Evolutionary conservation across 2,888 invertebrate species (phyloP), one percentile per base, ranked within the genome.

Genomic region (Morpho deidamia): DNA sequence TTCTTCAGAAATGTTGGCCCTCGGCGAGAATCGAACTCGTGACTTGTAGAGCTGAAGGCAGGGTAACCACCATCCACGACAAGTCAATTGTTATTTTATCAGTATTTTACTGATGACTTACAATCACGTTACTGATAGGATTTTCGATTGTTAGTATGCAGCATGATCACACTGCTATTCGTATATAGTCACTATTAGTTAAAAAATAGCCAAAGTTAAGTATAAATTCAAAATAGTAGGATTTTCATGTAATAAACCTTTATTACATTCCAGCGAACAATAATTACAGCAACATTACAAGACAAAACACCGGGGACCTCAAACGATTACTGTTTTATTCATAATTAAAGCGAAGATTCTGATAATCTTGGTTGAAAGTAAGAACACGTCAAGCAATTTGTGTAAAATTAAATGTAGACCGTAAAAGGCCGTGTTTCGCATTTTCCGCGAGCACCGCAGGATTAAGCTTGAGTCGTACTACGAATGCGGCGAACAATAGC

Each of bases 341-440:
- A 56, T 62, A 65, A 67, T 68, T 65, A 66, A 54, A 59, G 49
- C 10, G 47, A 46, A 53, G 56, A 60, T 59, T 62, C 52, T 55
- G 49, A 61, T 62, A 63, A 66, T 63, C 63, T 64, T 60, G 53
- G 56, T 55, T 51, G 37, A 46, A 44, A 52, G 55, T 58, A 62
- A 60, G 58, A 61, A 63, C 62, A 62, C 64, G 64, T 67, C 54
- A 39, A 61, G 64, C 60, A 63, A 65, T 67, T 66, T 65, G 63
- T 59, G 60, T 64, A 62, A 65, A 67, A 65, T 66, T 66, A 65
- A 67, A 68, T 67, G 62, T 59, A 37, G 39, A 52, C 56, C 60
- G 58, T 66, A 61, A 64, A 63, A 44, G 58, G 53, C 53, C 53
- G 52, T 62, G 61, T 64, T 63, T 65, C 55, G 62, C 61, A 59